These are phyloP conservation scores for Phrixothrix hirtus DNA, from an alignment of 2,888 invertebrate species.

Conservation along the genomic window DNA sequence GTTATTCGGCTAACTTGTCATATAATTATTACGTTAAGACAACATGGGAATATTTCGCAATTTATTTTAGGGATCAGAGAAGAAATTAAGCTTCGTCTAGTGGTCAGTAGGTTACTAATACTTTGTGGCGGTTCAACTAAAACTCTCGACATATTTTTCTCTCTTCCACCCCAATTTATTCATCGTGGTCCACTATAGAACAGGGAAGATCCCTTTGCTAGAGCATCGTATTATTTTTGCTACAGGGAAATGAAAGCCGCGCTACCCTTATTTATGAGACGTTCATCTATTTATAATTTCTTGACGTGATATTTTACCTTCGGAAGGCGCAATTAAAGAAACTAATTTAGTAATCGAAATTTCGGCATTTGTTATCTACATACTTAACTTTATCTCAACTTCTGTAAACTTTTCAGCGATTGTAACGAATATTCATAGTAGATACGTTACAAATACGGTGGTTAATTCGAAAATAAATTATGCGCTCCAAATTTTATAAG, in stretches of 20 bases:
- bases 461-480: not conserved
- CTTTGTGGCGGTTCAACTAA: constrained; percentile 38
- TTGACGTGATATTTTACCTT: too few relatives aligned
- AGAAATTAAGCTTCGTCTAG: constrained; percentile 26
- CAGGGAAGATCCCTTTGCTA: constrained; percentile 35
- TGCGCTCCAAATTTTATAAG: too few relatives aligned
- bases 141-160: constrained; percentile 26
- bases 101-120: constrained; percentile 48
- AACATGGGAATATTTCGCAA: too few relatives aligned
- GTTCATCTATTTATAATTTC: not conserved
- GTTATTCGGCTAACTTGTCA: not conserved
- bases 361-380: too few relatives aligned
- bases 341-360: too few relatives aligned
- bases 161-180: constrained; percentile 20
- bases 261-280: constrained; percentile 3
- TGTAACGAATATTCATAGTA: too few relatives aligned
- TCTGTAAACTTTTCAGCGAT: too few relatives aligned
- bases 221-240: constrained; percentile 22
- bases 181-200: constrained; percentile 32
- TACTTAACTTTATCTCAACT: too few relatives aligned
- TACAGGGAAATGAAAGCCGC: constrained; percentile 14
- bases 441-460: not conserved
- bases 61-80: constrained; percentile 1
- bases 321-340: too few relatives aligned
- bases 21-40: not conserved